These are phyloP conservation scores for Hemaris fuciformis DNA, from an alignment of 2,888 invertebrate species.

Conservation along the genomic window DNA sequence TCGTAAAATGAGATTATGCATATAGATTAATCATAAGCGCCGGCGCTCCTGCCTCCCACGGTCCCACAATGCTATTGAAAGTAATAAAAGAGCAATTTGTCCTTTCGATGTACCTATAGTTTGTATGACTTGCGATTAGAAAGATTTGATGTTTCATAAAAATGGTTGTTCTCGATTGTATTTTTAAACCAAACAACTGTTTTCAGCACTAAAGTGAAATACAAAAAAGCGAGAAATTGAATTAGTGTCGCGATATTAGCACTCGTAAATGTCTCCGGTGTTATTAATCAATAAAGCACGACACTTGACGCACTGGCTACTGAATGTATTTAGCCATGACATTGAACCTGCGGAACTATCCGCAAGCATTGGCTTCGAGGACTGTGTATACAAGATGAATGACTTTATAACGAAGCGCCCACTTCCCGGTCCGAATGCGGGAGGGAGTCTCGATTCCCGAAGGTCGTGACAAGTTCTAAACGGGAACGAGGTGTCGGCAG, in stretches of 20 bases:
- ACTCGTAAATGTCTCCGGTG: background rate
- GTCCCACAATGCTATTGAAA: constrained; percentile 31
- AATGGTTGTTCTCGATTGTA: background rate
- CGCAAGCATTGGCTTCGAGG: constrained; percentile 43
- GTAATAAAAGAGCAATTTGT: constrained; percentile 34
- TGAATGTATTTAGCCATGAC: constrained; percentile 26
- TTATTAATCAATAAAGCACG: background rate
- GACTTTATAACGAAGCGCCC: constrained; percentile 57
- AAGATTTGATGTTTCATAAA: background rate
- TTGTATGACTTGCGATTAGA: background rate
- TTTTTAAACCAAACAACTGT: background rate
- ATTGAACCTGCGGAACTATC: constrained; percentile 43
- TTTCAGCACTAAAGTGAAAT: background rate
- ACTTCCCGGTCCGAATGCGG: constrained; percentile 58
- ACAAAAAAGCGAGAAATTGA: background rate
- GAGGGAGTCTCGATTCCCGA: constrained; percentile 56
- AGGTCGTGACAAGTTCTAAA: constrained; percentile 60
- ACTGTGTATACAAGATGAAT: constrained; percentile 44
- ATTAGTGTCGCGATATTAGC: background rate
- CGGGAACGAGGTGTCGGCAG: constrained; percentile 62
- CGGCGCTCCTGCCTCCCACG: constrained; percentile 40
- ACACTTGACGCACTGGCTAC: background rate
- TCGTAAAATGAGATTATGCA: constrained; percentile 27
- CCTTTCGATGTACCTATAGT: constrained; percentile 25
- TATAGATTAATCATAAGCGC: constrained; percentile 39